phyloP scores from a whole-genome alignment of 1,140 invertebrate species.

The Pseudomyrmex dendroicus region DNA sequence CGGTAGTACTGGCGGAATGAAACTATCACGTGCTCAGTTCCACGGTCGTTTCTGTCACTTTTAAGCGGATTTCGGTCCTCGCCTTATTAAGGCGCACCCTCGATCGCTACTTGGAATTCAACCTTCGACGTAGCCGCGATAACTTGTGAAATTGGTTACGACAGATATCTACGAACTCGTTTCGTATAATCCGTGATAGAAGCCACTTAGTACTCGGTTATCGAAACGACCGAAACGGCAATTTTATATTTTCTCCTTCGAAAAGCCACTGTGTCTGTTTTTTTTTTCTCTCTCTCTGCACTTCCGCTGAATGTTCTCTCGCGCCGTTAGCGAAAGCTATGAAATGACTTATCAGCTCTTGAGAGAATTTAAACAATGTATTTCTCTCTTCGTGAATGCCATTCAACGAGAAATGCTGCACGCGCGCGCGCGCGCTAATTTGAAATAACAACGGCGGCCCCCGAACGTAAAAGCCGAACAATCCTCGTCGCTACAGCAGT shows the following conservation, averaged over 20 bases:
- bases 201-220: no score
- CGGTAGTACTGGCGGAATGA: constrained; percentile 41
- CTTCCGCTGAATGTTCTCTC: no score
- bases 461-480: constrained; percentile 63
- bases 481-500: constrained; percentile 58
- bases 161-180: neutral
- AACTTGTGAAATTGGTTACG: constrained; percentile 26
- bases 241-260: neutral
- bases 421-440: neutral
- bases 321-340: neutral
- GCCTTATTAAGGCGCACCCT: constrained; percentile 30
- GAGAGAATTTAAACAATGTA: constrained; percentile 39
- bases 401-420: constrained; percentile 21
- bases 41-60: constrained; percentile 59
- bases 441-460: constrained; percentile 59
- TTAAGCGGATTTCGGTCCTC: constrained; percentile 66
- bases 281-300: no score
- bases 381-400: constrained; percentile 22
- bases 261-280: neutral
- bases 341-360: neutral
- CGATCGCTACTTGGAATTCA: constrained; percentile 26
- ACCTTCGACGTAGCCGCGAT: constrained; percentile 25
- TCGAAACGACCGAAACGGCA: neutral
- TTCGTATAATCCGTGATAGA: neutral
- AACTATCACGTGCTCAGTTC: constrained; percentile 43